These are phyloP conservation scores for Trichomycterus rosablanca DNA, from an alignment of 2,113 vertebrate genomes.

Conservation along the genomic window DNA sequence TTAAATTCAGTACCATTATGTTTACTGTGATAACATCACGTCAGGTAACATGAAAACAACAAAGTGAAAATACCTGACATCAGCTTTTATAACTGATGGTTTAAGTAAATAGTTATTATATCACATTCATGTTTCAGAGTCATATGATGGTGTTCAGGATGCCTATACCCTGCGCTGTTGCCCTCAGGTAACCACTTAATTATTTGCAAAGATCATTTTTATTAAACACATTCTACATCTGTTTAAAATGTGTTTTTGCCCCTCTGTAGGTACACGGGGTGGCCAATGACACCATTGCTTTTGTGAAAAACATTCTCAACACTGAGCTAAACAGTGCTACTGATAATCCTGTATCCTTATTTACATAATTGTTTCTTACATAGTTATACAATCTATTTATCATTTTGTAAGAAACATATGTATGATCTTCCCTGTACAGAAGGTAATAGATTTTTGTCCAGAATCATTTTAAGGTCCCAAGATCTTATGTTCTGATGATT, in stretches of 20 bases:
- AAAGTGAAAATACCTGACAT: no score
- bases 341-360: conserved; percentile 93
- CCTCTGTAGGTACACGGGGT: conserved; percentile 83
- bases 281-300: conserved; percentile 87
- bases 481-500: no score
- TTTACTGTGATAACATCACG: no score
- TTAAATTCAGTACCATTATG: no score
- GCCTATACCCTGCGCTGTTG: conserved; percentile 94
- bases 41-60: no score
- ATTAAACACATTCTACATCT: conserved; percentile 16
- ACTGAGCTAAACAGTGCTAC: conserved; percentile 96
- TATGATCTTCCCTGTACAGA: no score
- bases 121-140: conserved; percentile 64
- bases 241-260: not conserved
- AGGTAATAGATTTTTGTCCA: no score
- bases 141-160: conserved; percentile 92
- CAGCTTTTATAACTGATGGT: no score
- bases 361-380: not conserved
- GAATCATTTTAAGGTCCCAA: no score
- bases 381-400: no score
- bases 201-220: conserved; percentile 43
- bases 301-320: conserved; percentile 88
- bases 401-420: no score
- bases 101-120: no score
- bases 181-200: conserved; percentile 79